phyloP scores from a whole-genome alignment of 2,797 vertebrate species.

The Arctocebus calabarensis region DNA sequence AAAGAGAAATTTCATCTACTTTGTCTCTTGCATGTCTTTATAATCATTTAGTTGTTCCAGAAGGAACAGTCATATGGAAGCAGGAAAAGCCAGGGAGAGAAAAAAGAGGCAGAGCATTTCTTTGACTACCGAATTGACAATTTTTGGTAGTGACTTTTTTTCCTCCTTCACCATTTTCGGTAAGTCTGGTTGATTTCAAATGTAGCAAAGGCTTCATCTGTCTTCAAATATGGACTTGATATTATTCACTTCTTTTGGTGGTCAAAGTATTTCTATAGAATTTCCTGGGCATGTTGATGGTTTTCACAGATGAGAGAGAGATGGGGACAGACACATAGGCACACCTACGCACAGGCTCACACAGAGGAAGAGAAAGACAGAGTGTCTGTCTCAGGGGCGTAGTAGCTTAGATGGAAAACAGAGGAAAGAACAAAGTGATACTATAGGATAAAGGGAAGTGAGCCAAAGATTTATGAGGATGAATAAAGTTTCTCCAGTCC shows the following conservation, averaged over 20 bases:
- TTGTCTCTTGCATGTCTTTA: background rate
- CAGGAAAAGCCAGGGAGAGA: background rate
- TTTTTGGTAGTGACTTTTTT: background rate
- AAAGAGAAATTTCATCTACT: background rate
- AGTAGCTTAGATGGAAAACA: background rate
- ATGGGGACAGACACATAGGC: background rate
- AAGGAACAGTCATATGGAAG: background rate
- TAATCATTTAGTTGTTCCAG: background rate
- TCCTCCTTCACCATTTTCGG: background rate
- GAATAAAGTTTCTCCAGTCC: slow-evolving; percentile 38
- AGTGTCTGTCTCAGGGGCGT: background rate
- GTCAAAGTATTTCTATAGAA: background rate
- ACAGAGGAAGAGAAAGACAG: background rate
- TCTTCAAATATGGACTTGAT: background rate
- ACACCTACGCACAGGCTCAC: background rate
- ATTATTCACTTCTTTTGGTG: background rate
- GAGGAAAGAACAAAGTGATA: background rate
- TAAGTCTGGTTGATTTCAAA: background rate
- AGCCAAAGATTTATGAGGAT: background rate
- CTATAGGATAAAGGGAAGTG: background rate
- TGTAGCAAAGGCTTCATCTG: background rate
- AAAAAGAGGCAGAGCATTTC: background rate
- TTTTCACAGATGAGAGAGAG: background rate
- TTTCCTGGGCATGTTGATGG: background rate
- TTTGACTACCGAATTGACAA: background rate